Conservation (phyloP, 2,113 vertebrate genomes). For the Rhynchopsitta pachyrhyncha region DNA sequence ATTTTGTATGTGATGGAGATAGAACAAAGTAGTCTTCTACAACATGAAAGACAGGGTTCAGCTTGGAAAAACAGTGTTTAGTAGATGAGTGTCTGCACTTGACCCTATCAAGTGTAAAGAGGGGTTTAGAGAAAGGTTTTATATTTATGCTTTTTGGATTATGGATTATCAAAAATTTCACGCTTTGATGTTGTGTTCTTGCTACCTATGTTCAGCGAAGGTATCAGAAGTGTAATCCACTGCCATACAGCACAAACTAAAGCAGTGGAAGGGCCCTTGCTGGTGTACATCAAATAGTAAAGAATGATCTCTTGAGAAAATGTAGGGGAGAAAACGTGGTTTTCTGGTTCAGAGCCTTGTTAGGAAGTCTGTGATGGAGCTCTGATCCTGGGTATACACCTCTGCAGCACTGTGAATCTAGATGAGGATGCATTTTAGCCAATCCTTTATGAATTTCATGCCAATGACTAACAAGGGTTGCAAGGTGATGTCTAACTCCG, state of each 20-base stretch:
- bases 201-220: background rate
- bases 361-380: background rate
- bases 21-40: background rate
- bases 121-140: background rate
- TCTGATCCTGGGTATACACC: background rate
- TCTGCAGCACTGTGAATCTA: background rate
- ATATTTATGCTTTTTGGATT: background rate
- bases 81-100: accelerated
- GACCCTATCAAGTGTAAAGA: background rate
- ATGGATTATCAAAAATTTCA: background rate
- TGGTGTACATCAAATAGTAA: background rate
- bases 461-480: background rate
- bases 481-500: background rate
- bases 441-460: background rate
- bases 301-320: background rate
- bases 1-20: background rate
- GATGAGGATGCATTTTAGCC: background rate
- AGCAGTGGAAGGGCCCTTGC: background rate
- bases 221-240: background rate
- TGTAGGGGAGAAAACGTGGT: background rate
- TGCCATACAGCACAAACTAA: background rate
- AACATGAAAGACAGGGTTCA: background rate
- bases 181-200: background rate
- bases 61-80: background rate
- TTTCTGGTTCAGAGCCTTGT: background rate